Evolutionary conservation across 1,140 invertebrate species (phyloP), one percentile per base, ranked within the genome.

Genomic region (Spodoptera litura): DNA sequence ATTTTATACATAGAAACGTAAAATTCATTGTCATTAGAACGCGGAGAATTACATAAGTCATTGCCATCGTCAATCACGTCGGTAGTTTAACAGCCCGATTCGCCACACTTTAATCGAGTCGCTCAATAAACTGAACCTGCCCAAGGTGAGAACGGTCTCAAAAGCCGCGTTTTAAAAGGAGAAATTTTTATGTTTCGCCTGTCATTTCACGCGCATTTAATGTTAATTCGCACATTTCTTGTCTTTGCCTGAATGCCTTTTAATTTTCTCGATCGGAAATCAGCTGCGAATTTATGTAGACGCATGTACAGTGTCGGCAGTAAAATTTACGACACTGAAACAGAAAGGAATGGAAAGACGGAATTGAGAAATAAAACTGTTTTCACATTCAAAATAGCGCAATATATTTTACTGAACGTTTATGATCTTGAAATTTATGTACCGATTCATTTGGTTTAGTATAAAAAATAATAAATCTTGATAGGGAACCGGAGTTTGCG

Each of bases 191-290:
- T 88, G 82, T 85, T 78, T 55, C 78, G 81, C 68, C 81, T 89
- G 88, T 93, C 86, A 92, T 93, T 93, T 92, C 90, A 93, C 89
- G 90, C 85, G 73, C 83, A 83, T 89, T 92, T 87, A 89, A 90
- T 85, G 80, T 90, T 90, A 88, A 91, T 93, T 93, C 87, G 83
- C 85, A 86, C 86, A 83, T 88, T 86, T 85, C 85, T 90, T 81
- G 83, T 86, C 85, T 86, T 86, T 74, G 70, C 13, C 78, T 51
- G 81, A 80, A 79, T 79, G 82, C 81, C 13, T 87, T 88, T 88
- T 87, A 87, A 86, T 87, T 86, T 86, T 78, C 79, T 75, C 77
- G 52, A 56, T 81, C 85, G 79, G 80, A 82, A 85, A 85, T 87
- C 80, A 70, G 70, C 55, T 61, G 72, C 13, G 59, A 61, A 82